A percentile compares a stretch with the other conserved stretches of the same genome.
Conservation (phyloP, 2,888 invertebrate species). For the Chrysolina oricalcia region DNA sequence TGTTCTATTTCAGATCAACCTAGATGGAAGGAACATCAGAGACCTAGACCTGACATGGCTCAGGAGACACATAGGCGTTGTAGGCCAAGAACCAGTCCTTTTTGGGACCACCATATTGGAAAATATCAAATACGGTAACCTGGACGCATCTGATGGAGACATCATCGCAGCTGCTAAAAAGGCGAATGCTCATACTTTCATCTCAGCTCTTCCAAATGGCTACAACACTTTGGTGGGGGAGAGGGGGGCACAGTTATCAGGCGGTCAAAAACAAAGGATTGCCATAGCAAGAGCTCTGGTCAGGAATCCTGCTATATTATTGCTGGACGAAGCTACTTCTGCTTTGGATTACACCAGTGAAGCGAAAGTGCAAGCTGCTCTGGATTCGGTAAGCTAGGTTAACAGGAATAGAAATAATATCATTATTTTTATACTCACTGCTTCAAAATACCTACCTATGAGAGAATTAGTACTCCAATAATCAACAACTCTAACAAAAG, state of each 20-base stretch:
- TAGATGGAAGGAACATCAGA: conserved; percentile 81
- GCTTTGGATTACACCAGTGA: conserved; percentile 92
- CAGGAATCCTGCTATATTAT: conserved; percentile 84
- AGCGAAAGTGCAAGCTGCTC: conserved; percentile 86
- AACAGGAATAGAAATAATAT: no score
- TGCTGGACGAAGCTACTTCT: conserved; percentile 92
- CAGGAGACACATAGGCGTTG: conserved; percentile 87
- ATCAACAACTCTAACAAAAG: no score
- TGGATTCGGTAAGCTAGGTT: conserved; percentile 78
- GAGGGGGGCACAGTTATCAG: conserved; percentile 86
- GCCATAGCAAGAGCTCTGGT: conserved; percentile 92
- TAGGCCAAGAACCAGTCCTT: conserved; percentile 92
- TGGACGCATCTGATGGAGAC: conserved; percentile 78
- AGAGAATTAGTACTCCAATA: no score
- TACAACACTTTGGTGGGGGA: conserved; percentile 91
- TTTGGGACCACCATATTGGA: conserved; percentile 89
- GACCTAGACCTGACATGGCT: conserved; percentile 87
- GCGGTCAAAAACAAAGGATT: conserved; percentile 93
- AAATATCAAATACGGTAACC: conserved; percentile 86
- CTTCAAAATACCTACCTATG: no score
- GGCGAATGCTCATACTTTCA: conserved; percentile 86
- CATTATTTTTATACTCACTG: no score
- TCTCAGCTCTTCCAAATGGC: conserved; percentile 82
- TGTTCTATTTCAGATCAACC: conserved; percentile 50
- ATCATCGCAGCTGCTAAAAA: conserved; percentile 81